Base-by-base conservation (phyloP, 2,113 vertebrate species). In the Heterocephalus glaber region DNA sequence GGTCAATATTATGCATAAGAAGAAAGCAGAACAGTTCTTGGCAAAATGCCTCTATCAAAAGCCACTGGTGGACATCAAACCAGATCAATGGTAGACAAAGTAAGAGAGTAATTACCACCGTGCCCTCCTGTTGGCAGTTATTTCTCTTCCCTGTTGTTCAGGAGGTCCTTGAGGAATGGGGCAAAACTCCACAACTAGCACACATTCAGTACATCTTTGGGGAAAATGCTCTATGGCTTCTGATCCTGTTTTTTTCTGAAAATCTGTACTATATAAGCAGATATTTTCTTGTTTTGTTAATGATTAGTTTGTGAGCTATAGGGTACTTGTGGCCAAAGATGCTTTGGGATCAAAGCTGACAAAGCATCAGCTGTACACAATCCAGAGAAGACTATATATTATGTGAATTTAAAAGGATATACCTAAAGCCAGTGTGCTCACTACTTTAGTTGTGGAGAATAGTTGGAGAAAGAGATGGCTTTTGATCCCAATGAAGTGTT, bases 11-110 rank as follows among this genome's bases (percentile, higher is more conserved):
- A 85, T 24, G 17, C 30, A 61, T 60, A 85, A 83, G 26, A 61
- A 93, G 81, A 70, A 87, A 84, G 49, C 16, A 70, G 66, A 90
- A 66, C 7, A 79, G 66, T 61, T 94, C 35, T 77, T 79, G 86
- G 86, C 70, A 86, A 92, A 85, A 68, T 52, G 28, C 70, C 52
- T 90, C 41, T 52, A 19, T 60, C 58, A 33, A 65, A 94, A 74
- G 26, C 47, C 61, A 28, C 56, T 49, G 35, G 26, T 76, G 44
- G 35, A 68, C 24, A 63, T 44, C 28, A 30, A 6, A 30, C 12
- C 3, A 54, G 66, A 38, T 65, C 61, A 70, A 14, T 12, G n/a
- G 41, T 54, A 80, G 87, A 72, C 3, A 8, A 35, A 94, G 44
- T 22, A 7, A 70, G 76, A 22, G 83, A 76, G 49, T n/a, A 35